A percentile compares a stretch with the other conserved stretches of the same genome.
phyloP scores from a whole-genome alignment of 2,797 vertebrate species.

The Ibycter americanus region DNA sequence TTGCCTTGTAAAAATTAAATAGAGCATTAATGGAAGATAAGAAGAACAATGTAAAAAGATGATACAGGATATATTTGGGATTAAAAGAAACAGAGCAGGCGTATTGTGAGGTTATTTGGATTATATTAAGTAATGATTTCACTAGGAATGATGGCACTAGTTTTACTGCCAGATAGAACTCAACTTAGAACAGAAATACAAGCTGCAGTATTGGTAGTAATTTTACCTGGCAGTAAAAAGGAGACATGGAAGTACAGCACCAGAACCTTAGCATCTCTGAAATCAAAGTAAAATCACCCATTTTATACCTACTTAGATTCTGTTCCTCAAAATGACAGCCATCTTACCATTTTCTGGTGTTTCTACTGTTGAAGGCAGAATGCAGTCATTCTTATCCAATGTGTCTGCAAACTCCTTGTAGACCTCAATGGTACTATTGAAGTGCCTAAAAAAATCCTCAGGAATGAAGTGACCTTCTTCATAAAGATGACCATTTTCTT shows the following conservation, averaged over 20 bases:
- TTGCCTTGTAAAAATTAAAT: background rate
- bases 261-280: background rate
- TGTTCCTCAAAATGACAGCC: background rate
- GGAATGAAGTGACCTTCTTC: conserved; percentile 70
- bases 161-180: background rate
- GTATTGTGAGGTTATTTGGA: background rate
- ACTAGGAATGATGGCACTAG: background rate
- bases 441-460: conserved; percentile 78
- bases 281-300: background rate
- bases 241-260: background rate
- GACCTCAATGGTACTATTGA: conserved; percentile 79
- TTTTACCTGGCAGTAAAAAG: conserved; percentile 3
- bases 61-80: background rate
- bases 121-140: background rate
- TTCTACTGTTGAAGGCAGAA: conserved; percentile 73
- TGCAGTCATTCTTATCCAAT: conserved; percentile 72
- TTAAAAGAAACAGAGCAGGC: conserved; percentile 14
- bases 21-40: background rate
- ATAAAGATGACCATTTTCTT: conserved; percentile 69
- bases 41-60: background rate
- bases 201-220: background rate
- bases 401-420: conserved; percentile 75
- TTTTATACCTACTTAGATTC: background rate
- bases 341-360: conserved; percentile 74
- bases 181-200: background rate